Evolutionary conservation across 2,888 invertebrate species (phyloP).

Genomic region (Aproaerema taeniolella): DNA sequence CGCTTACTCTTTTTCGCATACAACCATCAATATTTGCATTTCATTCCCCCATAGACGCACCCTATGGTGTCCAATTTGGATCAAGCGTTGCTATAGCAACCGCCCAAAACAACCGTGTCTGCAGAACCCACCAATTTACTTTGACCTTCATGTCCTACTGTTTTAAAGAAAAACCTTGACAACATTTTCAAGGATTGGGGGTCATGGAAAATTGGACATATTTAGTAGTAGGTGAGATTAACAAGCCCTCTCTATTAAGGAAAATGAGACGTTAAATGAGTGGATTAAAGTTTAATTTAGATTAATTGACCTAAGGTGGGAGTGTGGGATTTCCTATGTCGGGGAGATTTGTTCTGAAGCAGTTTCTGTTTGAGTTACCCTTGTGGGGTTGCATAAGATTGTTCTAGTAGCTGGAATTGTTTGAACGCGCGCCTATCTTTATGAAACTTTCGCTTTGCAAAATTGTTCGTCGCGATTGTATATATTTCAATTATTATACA

Average conservation of each 20-base stretch:
- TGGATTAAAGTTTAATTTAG: slow-evolving; percentile 52
- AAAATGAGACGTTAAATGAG: slow-evolving; percentile 50
- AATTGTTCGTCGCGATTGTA: no score
- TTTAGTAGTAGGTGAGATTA: slow-evolving; percentile 22
- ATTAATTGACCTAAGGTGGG: slow-evolving; percentile 36
- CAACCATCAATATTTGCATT: background rate
- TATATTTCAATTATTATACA: no score
- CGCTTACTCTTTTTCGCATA: slow-evolving; percentile 30
- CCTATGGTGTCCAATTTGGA: slow-evolving; percentile 50
- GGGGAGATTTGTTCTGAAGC: slow-evolving; percentile 10
- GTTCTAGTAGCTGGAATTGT: slow-evolving; percentile 2
- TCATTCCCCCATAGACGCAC: slow-evolving; percentile 34
- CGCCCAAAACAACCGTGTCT: slow-evolving; percentile 54
- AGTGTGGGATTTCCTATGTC: slow-evolving; percentile 22
- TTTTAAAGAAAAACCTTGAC: slow-evolving; percentile 13
- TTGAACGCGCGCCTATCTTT: no score
- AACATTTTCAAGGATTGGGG: slow-evolving; percentile 22
- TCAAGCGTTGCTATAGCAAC: slow-evolving; percentile 62
- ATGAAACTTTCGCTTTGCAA: no score
- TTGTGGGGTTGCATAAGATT: no score
- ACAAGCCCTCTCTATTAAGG: slow-evolving; percentile 33
- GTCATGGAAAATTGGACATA: slow-evolving; percentile 35
- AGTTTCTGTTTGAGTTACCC: slow-evolving; percentile 6
- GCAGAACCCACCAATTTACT: slow-evolving; percentile 36
- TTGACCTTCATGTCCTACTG: slow-evolving; percentile 32